phyloP scores from a whole-genome alignment of 2,888 invertebrate species.

The Thysanoteuthis rhombus region DNA sequence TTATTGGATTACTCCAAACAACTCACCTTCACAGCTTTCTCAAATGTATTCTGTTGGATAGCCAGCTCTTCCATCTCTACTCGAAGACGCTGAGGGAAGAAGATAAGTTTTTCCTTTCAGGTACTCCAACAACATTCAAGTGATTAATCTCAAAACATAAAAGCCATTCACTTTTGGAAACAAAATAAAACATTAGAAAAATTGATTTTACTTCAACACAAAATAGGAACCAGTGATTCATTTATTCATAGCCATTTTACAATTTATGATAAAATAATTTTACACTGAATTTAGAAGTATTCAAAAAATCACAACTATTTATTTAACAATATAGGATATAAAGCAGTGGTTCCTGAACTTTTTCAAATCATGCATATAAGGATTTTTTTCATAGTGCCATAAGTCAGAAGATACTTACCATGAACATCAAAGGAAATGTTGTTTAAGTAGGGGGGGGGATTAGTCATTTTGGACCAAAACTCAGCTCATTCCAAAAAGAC shows the following conservation, averaged over 20 bases:
- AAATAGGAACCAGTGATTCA: not conserved
- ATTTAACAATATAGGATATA: too few relatives aligned
- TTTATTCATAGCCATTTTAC: not conserved
- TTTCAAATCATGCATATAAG: too few relatives aligned
- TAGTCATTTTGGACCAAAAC: too few relatives aligned
- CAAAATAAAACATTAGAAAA: not conserved
- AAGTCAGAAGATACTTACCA: too few relatives aligned
- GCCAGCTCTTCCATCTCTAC: slow-evolving; percentile 68
- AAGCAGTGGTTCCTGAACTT: too few relatives aligned
- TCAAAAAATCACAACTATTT: too few relatives aligned
- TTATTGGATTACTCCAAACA: not conserved
- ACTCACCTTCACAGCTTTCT: slow-evolving; percentile 59
- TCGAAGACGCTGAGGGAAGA: slow-evolving; percentile 55
- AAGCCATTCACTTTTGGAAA: not conserved
- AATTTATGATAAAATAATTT: too few relatives aligned
- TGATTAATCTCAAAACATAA: not conserved
- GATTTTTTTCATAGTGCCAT: too few relatives aligned
- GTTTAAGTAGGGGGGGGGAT: too few relatives aligned
- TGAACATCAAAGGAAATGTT: too few relatives aligned
- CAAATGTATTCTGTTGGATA: slow-evolving; percentile 66
- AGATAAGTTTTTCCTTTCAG: not conserved
- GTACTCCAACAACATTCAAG: not conserved
- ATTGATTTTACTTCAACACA: not conserved
- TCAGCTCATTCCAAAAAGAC: too few relatives aligned
- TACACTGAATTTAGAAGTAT: too few relatives aligned